phyloP scores from a whole-genome alignment of 2,797 vertebrate species.

The Alectoris magna region DNA sequence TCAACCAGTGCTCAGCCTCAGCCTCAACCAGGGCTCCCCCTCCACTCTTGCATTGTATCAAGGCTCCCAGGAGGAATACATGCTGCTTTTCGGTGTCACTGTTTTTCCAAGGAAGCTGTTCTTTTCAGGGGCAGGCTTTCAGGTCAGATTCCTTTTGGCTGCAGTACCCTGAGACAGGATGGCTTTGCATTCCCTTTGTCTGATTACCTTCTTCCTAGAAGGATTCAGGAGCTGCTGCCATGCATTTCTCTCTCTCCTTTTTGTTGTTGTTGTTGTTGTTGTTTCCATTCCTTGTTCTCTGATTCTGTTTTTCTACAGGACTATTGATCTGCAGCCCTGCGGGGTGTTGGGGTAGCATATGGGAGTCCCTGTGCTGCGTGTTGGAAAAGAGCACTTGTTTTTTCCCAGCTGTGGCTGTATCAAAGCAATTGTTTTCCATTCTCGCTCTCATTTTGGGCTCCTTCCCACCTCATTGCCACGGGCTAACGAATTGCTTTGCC shows the following conservation, averaged over 20 bases:
- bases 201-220: not conserved
- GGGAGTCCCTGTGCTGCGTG: not conserved
- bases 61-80: not conserved
- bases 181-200: not conserved
- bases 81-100: not conserved
- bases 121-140: not conserved
- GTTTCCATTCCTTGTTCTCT: not conserved
- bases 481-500: slow-evolving; percentile 14
- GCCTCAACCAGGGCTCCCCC: not conserved
- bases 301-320: not conserved
- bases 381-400: not conserved
- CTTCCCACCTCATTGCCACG: not conserved
- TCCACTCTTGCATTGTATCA: accelerated
- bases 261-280: too few species aligned
- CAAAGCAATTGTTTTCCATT: slow-evolving; percentile 4
- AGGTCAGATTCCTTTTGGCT: not conserved
- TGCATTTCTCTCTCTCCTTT: not conserved
- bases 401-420: not conserved
- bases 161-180: not conserved
- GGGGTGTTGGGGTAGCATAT: not conserved
- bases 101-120: slow-evolving; percentile 24
- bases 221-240: not conserved
- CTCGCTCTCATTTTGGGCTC: not conserved
- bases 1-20: too few species aligned
- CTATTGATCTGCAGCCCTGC: slow-evolving; percentile 44